These are phyloP conservation scores for Stichopus chloronotus DNA, from an alignment of 35 echinoderm and acorn worm species.

Conservation along the genomic window DNA sequence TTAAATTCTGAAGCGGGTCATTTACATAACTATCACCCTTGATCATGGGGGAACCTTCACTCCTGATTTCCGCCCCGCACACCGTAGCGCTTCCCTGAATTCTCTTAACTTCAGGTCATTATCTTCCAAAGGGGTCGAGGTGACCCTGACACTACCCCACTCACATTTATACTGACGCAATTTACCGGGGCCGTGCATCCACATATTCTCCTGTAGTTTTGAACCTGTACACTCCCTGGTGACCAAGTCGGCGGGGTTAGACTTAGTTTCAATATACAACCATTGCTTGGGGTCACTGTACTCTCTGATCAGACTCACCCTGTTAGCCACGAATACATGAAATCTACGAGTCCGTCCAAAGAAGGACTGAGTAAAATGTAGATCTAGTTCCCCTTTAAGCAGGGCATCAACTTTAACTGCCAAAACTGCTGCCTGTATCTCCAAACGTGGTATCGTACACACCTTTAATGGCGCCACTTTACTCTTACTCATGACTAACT, in stretches of 20 bases:
- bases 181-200: slow-evolving; percentile 13
- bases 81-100: not conserved
- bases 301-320: slow-evolving; percentile 42
- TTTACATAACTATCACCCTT: not conserved
- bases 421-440: slow-evolving; percentile 56
- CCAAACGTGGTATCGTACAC: slow-evolving; percentile 71
- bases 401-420: slow-evolving; percentile 58
- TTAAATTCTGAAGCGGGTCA: slow-evolving; percentile 1
- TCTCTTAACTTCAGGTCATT: not conserved
- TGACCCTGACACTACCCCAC: not conserved
- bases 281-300: slow-evolving; percentile 48
- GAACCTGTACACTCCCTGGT: not conserved
- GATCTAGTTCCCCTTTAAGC: slow-evolving; percentile 60
- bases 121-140: not conserved
- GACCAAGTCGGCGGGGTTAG: slow-evolving; percentile 58
- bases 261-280: slow-evolving; percentile 7
- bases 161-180: slow-evolving; percentile 16
- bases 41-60: not conserved
- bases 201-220: not conserved
- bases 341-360: slow-evolving; percentile 74
- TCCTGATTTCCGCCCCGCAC: not conserved
- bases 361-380: slow-evolving; percentile 22
- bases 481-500: slow-evolving; percentile 64
- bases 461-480: slow-evolving; percentile 69
- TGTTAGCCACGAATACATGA: slow-evolving; percentile 61